These are phyloP conservation scores for Thaumetopoea pityocampa DNA, from an alignment of 1,140 invertebrate genomes.

Conservation along the genomic window DNA sequence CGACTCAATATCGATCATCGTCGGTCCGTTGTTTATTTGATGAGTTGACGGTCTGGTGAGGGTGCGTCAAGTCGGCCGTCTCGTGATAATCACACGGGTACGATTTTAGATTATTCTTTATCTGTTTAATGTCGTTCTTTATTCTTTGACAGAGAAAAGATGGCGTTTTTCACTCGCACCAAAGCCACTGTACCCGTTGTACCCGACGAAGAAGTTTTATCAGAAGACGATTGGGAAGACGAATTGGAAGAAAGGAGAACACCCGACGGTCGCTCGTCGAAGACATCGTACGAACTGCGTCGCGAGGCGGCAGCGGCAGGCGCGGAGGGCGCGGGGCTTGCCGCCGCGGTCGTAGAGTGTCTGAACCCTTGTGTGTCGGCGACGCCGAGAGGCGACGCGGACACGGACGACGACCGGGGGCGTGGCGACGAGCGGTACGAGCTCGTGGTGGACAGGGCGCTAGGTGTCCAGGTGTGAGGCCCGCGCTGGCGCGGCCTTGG, in stretches of 20 bases:
- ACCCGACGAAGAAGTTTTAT: conserved; percentile 79
- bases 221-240: conserved; percentile 65
- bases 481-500: conserved; percentile 5
- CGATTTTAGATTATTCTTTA: no score
- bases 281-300: conserved; percentile 60
- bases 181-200: conserved; percentile 86
- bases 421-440: conserved; percentile 79
- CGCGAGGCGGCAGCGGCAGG: conserved; percentile 19
- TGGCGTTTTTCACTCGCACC: conserved; percentile 93
- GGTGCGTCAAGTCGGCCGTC: no score
- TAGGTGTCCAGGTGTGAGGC: conserved; percentile 80
- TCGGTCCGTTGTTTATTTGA: no score
- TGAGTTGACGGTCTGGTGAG: no score
- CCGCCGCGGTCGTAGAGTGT: conserved; percentile 47
- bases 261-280: conserved; percentile 57
- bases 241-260: conserved; percentile 55
- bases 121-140: no score
- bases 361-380: conserved; percentile 61
- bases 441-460: conserved; percentile 81
- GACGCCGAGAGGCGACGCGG: conserved; percentile 7
- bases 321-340: conserved; percentile 8
- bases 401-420: conserved; percentile 47
- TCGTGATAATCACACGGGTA: no score
- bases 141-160: conserved; percentile 89
- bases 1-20: no score